phyloP scores from a whole-genome alignment of 2,113 vertebrate genomes.

The Channa maculata region DNA sequence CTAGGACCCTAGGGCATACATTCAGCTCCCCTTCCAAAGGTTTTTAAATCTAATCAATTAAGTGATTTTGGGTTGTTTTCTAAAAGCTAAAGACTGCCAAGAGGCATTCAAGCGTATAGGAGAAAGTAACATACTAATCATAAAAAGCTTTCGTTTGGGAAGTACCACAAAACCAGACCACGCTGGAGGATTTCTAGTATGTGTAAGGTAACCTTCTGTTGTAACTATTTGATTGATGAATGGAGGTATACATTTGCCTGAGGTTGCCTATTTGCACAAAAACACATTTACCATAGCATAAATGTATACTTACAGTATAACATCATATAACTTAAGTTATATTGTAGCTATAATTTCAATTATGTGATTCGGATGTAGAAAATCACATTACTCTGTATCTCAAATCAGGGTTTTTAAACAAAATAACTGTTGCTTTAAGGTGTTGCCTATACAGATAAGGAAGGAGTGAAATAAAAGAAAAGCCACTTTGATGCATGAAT shows the following conservation, averaged over 20 bases:
- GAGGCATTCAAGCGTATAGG: conserved; percentile 30
- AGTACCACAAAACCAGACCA: conserved; percentile 14
- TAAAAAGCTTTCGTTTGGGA: conserved; percentile 31
- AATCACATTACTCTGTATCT: neutral
- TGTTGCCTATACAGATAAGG: conserved; percentile 14
- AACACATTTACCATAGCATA: neutral
- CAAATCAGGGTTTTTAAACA: conserved; percentile 8
- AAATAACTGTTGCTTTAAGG: conserved; percentile 26
- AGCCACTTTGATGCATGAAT: neutral
- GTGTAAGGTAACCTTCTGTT: conserved; percentile 12
- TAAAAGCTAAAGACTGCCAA: conserved; percentile 44
- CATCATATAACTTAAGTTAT: too few relatives aligned
- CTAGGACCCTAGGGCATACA: conserved; percentile 39
- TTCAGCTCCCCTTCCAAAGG: conserved; percentile 46
- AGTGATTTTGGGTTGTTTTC: conserved; percentile 63
- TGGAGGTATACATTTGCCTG: neutral
- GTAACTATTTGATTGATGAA: too few relatives aligned
- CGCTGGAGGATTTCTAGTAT: conserved; percentile 9
- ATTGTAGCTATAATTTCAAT: too few relatives aligned
- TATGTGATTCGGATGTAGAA: too few relatives aligned
- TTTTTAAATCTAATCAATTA: conserved; percentile 51
- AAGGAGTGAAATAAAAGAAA: conserved; percentile 36
- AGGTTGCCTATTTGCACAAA: neutral
- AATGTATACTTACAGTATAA: too few relatives aligned
- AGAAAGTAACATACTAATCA: conserved; percentile 49